These are phyloP conservation scores for Thera britannica DNA, from an alignment of 2,888 invertebrate genomes.

Conservation along the genomic window DNA sequence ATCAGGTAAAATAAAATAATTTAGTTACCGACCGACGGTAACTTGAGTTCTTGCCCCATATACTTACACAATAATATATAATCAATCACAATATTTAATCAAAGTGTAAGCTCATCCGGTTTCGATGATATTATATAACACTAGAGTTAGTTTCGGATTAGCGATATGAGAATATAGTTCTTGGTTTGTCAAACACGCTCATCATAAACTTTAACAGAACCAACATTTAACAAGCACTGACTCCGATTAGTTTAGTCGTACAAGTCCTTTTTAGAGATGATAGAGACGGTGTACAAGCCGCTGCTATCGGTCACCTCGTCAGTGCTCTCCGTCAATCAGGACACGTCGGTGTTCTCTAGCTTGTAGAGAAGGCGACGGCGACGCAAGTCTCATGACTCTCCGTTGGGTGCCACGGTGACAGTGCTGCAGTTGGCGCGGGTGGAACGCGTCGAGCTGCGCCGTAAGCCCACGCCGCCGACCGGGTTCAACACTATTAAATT, in stretches of 20 bases:
- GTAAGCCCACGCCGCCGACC: constrained; percentile 70
- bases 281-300: constrained; percentile 72
- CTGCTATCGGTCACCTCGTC: constrained; percentile 80
- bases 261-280: constrained; percentile 70
- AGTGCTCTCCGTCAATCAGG: constrained; percentile 82
- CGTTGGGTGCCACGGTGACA: constrained; percentile 80
- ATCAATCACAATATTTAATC: constrained; percentile 31
- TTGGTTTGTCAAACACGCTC: constrained; percentile 37
- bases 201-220: constrained; percentile 20
- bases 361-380: constrained; percentile 74
- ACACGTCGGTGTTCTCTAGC: constrained; percentile 74
- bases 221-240: constrained; percentile 35
- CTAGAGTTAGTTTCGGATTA: constrained; percentile 3
- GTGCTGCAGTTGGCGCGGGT: constrained; percentile 84
- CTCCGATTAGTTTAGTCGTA: constrained; percentile 57
- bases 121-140: constrained; percentile 9
- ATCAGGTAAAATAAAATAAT: too few relatives aligned
- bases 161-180: constrained; percentile 28
- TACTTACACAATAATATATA: neutral
- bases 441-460: constrained; percentile 80
- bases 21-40: neutral
- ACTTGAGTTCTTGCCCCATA: neutral
- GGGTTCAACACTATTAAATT: constrained; percentile 76
- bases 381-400: constrained; percentile 78
- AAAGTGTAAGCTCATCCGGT: constrained; percentile 27